Conservation (phyloP, 2,888 invertebrate species). For the Timema podura region DNA sequence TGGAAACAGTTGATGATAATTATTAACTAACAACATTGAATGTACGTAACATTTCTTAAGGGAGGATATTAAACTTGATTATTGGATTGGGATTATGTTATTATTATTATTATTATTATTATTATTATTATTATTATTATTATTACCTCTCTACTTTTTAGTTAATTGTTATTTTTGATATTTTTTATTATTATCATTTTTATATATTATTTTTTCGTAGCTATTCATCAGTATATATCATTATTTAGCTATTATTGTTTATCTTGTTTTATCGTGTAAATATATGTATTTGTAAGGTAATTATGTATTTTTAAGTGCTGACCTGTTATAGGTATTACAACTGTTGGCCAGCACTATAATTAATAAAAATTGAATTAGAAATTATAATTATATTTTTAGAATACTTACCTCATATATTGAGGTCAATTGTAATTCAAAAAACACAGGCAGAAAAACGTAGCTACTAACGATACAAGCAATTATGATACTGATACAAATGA, state of each 20-base stretch:
- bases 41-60: neutral
- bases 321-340: too few relatives aligned
- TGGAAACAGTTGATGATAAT: too few relatives aligned
- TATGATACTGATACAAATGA: conserved; percentile 46
- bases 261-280: too few relatives aligned
- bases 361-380: neutral
- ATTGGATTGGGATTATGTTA: neutral
- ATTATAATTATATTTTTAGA: neutral
- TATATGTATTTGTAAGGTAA: too few relatives aligned
- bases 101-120: neutral
- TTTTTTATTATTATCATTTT: neutral
- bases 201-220: neutral
- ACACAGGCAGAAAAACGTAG: conserved; percentile 58
- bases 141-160: neutral
- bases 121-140: neutral
- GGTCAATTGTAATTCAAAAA: conserved; percentile 63
- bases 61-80: neutral
- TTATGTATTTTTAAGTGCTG: too few relatives aligned
- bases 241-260: too few relatives aligned
- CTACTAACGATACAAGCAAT: conserved; percentile 41
- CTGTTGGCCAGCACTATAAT: too few relatives aligned
- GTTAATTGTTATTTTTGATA: neutral
- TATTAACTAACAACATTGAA: too few relatives aligned
- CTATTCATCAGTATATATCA: too few relatives aligned
- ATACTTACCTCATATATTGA: conserved; percentile 57